Evolutionary conservation across 2,113 vertebrate genomes (phyloP).

Genomic region (Dipodomys spectabilis): DNA sequence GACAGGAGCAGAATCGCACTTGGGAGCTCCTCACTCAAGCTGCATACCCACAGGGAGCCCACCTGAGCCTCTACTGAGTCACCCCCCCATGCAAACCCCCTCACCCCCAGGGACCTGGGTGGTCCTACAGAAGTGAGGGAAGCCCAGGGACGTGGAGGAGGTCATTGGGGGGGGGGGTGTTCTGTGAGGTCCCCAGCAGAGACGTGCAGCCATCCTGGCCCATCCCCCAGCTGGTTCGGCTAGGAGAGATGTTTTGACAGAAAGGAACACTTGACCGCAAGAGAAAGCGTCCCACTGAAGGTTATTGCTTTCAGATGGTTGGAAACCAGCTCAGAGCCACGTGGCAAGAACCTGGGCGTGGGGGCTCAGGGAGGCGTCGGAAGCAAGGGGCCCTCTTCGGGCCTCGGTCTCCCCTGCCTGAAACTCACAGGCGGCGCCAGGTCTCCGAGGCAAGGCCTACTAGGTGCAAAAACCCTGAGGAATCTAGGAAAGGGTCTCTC

Average conservation of each 20-base stretch:
- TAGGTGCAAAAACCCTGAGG: not conserved
- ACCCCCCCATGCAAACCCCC: too few species aligned
- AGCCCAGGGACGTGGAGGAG: not conserved
- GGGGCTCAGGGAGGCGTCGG: too few species aligned
- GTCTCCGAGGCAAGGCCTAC: not conserved
- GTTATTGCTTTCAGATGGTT: constrained; percentile 65
- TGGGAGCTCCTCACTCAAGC: not conserved
- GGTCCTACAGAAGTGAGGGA: not conserved
- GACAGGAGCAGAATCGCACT: accelerated
- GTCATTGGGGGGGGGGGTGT: not conserved
- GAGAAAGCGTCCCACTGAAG: constrained; percentile 1
- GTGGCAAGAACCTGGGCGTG: too few species aligned
- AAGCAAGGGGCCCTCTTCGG: not conserved
- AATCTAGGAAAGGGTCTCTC: not conserved
- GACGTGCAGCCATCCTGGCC: not conserved
- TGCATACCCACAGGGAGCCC: too few species aligned
- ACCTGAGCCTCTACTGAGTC: too few species aligned
- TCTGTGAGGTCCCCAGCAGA: not conserved
- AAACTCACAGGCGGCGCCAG: not conserved
- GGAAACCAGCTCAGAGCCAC: accelerated
- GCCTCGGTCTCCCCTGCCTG: not conserved
- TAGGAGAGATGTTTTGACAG: not conserved
- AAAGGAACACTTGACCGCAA: constrained; percentile 6
- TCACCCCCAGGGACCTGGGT: too few species aligned
- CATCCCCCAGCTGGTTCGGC: not conserved